Evolutionary conservation across 2,797 vertebrate genomes (phyloP), one percentile per base, ranked within the genome.

Genomic region (Melanotaenia nigrans): DNA sequence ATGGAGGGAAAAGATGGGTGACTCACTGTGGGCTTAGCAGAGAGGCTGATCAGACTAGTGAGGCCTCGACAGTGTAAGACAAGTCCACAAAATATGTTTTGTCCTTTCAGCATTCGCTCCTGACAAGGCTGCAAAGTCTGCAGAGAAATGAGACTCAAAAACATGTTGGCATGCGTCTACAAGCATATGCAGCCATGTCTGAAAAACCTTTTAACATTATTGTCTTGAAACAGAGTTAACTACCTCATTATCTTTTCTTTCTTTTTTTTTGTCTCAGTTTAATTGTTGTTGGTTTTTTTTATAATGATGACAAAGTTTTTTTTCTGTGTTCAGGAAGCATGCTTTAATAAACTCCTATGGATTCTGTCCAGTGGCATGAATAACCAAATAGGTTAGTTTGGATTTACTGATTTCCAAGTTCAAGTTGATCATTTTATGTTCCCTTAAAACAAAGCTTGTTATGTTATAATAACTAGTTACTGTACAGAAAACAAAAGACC

Each of bases 1-100:
- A 2, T 64, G 69, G 77, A 84, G 72, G 61, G 70, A 78, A 13
- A 72, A 49, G 67, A 77, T 53, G 81, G 42, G 65, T 81, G 85
- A 89, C 55, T 88, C 87, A 86, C 32, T 71, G 12, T 5, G 58
- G 49, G 10, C 70, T 81, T 65, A 58, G 83, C 77, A 32, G 70
- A 71, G 59, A 59, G 11, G 22, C 55, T 28, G 74, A 68, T 66
- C 64, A 59, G 61, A 71, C 68, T 67, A 32, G 22, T 42, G 65
- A 67, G 36, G 77, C 73, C 56, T 66, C 42, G 51, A 71, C 69
- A 28, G 68, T 12, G 25, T 25, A 61, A 80, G 59, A 73, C 58
- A 47, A 33, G 64, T 61, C 57, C 65, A 65, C 47, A 55, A 64
- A 78, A 77, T 65, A 68, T 69, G 65, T 70, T 71, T 47, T 49